Evolutionary conservation across 2,113 vertebrate species (phyloP).

Genomic region (Equus przewalskii): DNA sequence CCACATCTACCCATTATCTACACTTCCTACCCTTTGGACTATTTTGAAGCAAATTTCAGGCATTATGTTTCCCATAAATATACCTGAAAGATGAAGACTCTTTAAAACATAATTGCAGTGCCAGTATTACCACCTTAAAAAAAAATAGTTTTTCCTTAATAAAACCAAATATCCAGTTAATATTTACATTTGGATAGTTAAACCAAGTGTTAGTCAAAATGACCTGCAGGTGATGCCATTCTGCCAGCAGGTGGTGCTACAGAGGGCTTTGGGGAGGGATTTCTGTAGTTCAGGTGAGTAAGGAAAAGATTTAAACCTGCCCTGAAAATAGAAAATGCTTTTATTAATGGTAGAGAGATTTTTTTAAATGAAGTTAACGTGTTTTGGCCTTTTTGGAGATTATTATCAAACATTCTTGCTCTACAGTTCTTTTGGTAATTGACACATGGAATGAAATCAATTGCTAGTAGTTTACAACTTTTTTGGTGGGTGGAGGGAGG

Average conservation of each 20-base stretch:
- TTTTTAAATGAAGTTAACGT: not conserved
- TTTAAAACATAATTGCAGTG: not conserved
- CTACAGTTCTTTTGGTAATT: not conserved
- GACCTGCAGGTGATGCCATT: not conserved
- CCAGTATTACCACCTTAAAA: not conserved
- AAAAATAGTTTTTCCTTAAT: not conserved
- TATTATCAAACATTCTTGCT: not conserved
- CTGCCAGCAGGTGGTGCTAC: conserved; percentile 3
- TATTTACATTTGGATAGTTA: not conserved
- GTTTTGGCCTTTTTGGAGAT: not conserved
- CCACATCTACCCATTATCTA: not conserved
- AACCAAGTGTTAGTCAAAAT: not conserved
- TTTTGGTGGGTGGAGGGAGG: too few relatives aligned
- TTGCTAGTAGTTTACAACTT: not conserved
- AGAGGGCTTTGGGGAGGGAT: not conserved
- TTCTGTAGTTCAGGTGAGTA: not conserved
- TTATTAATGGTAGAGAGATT: not conserved
- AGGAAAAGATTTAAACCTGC: not conserved
- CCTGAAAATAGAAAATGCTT: not conserved
- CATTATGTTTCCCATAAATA: not conserved
- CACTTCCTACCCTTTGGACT: not conserved
- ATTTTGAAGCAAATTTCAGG: not conserved
- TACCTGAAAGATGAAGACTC: not conserved
- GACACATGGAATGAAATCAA: not conserved
- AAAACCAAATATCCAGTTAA: not conserved